Percentiles rank a stretch among this genome's conserved stretches.
Conservation (phyloP, 2,113 vertebrate genomes). For the Perognathus longimembris region DNA sequence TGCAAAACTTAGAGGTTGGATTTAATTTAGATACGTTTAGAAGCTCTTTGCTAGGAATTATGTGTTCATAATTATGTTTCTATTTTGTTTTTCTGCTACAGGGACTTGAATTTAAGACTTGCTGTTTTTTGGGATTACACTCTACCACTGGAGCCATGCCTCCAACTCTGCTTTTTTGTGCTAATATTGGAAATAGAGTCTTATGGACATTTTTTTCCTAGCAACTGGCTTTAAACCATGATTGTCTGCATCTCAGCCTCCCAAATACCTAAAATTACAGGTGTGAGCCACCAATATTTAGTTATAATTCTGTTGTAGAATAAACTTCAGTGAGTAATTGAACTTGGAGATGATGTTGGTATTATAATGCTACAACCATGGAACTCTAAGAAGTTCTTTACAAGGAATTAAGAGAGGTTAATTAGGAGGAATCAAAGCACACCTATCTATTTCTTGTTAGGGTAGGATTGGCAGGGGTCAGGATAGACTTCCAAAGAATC, state of each 20-base stretch:
- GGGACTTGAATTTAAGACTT: too few relatives aligned
- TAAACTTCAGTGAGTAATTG: neutral
- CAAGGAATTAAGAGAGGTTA: neutral
- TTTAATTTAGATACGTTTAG: neutral
- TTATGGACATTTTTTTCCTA: too few relatives aligned
- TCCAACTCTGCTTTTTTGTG: too few relatives aligned
- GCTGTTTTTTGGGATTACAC: too few relatives aligned
- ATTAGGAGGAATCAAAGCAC: neutral
- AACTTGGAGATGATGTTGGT: neutral
- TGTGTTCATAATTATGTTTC: neutral
- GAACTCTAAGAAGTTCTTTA: neutral
- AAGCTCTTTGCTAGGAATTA: constrained; percentile 6
- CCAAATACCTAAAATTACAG: neutral
- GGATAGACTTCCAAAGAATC: neutral
- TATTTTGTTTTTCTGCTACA: too few relatives aligned
- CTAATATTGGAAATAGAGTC: too few relatives aligned
- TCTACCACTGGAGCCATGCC: too few relatives aligned
- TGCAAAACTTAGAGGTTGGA: neutral
- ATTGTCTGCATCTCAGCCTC: neutral
- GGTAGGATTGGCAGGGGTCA: too few relatives aligned
- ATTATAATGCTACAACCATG: neutral
- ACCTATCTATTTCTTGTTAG: neutral
- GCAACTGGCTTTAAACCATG: neutral
- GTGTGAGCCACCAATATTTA: too few relatives aligned
- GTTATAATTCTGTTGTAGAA: neutral